Evolutionary conservation across 2,888 invertebrate genomes (phyloP), one percentile per base, ranked within the genome.

Genomic region (Celastrina argiolus): DNA sequence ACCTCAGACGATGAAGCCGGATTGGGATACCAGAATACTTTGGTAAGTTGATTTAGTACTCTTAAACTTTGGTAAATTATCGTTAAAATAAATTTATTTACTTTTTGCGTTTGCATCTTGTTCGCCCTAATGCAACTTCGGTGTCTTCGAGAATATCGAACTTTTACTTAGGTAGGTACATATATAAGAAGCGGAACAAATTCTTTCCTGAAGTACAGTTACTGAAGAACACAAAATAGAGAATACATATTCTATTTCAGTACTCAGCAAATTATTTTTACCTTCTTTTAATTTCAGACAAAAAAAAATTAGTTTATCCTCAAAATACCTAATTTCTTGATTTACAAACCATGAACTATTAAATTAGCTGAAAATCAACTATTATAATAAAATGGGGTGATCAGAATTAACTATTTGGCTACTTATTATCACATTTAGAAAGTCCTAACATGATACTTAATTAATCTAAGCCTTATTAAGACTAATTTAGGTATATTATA

Each of bases 11-110:
- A 94, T 75, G 93, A 93, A 74, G 88, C 93, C 68, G 94, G 95
- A 68, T 84, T 95, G 77, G 95, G 95, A 65, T 94, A 94, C 76
- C 94, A 94, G 80, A 94, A 94, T 74, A 94, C 94, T 58, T 92
- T 94, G 93, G 94, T 94, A 76, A 94, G 93, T 92, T 34, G 6
- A 56, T 67, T 70, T 64, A 65, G 41, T 66, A 68, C 51, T 41
- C 72, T 66, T 66, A 70, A 69, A 73, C 84, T 84, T 87, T 87
- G 84, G 83, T 85, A 79, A 76, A 82, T 81, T 81, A 77, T 80
- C 83, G 6, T 12, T 26, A 61, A 61, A 2, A 18, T 34, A 22
- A 22, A 22, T n/a, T n/a, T n/a, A n/a, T n/a, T n/a, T n/a, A 12
- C 12, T 51, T 51, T 26, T 26, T 51, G 22, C 5, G 31, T 31